A percentile compares a stretch with the other conserved stretches of the same genome.
phyloP scores from a whole-genome alignment of 2,888 invertebrate species.

The Spatulosminthurus flaviceps region DNA sequence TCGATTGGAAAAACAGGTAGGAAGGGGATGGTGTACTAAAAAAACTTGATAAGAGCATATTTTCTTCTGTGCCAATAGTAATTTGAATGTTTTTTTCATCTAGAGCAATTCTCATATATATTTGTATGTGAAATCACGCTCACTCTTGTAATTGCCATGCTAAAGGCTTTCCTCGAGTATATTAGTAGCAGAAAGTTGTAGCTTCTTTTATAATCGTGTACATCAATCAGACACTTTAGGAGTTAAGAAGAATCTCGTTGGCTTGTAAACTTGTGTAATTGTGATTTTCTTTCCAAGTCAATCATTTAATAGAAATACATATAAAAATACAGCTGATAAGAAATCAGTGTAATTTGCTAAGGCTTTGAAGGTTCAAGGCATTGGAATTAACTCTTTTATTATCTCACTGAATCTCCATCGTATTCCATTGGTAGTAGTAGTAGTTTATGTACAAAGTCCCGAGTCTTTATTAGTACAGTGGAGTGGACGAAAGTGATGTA shows the following conservation, averaged over 20 bases:
- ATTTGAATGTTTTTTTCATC: conserved; percentile 14
- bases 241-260: neutral
- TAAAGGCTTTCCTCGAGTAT: neutral
- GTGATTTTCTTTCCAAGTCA: neutral
- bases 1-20: conserved; percentile 34
- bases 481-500: too few species aligned
- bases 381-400: conserved; percentile 12
- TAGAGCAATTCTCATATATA: conserved; percentile 5
- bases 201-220: conserved; percentile 2
- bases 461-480: too few species aligned
- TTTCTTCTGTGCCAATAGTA: conserved; percentile 32
- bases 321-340: neutral
- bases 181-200: too few species aligned
- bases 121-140: neutral
- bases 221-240: conserved; percentile 26
- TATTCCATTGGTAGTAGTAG: neutral
- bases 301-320: neutral
- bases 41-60: neutral
- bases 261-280: conserved; percentile 18
- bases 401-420: conserved; percentile 13
- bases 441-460: neutral
- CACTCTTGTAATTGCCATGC: neutral
- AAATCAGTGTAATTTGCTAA: too few species aligned
- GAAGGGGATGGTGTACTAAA: neutral
- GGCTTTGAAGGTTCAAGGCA: conserved; percentile 20